Base-by-base conservation (phyloP, 2,113 vertebrate genomes). In the Cryptoleucopteryx plumbea region DNA sequence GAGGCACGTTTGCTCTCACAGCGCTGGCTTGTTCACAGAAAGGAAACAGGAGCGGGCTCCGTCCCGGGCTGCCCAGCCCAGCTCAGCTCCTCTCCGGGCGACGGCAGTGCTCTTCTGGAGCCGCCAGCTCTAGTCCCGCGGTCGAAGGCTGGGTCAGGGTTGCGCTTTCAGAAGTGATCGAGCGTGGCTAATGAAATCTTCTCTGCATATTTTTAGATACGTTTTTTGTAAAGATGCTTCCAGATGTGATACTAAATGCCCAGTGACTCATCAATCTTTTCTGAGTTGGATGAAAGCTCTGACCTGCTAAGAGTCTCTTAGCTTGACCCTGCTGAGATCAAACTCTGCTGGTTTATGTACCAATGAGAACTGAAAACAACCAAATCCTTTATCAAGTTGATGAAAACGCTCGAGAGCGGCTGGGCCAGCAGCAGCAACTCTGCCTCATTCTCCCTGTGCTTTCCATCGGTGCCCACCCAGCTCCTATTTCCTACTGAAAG, bases 171-270 rank as follows among this genome's bases (percentile, higher is more conserved):
- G 26, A 58, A 42, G 36, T 4, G 26, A 13, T 14, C 26, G n/a
- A 55, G 55, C 0, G 0, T 11, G 10, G n/a, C n/a, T 36, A 3
- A 52, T 42, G 47, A 52, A 32, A n/a, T n/a, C 34, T 36, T 6
- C 6, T 19, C 42, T 52, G n/a, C 10, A 0, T 58, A 1, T 11
- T 55, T 86, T 50, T 43, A 7, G 34, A 7, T 56, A 32, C 0
- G 0, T 63, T 26, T 80, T 82, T 48, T 40, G 34, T 61, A 36
- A 83, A 70, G 59, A 18, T 73, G 27, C 15, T 92, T 50, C 43
- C 31, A 6, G 15, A 42, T 12, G 43, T 34, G 4, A 17, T n/a
- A 7, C 26, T 43, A 42, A 80, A 43, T 55, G 19, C 7, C 4
- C 16, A 20, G 82, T 16, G 45, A 80, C 48, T 70, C 22, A 3